Percentiles rank a stretch among this genome's conserved stretches.
Evolutionary conservation across 2,797 vertebrate genomes (phyloP).

Genomic region (Micropoecilia bifurca): DNA sequence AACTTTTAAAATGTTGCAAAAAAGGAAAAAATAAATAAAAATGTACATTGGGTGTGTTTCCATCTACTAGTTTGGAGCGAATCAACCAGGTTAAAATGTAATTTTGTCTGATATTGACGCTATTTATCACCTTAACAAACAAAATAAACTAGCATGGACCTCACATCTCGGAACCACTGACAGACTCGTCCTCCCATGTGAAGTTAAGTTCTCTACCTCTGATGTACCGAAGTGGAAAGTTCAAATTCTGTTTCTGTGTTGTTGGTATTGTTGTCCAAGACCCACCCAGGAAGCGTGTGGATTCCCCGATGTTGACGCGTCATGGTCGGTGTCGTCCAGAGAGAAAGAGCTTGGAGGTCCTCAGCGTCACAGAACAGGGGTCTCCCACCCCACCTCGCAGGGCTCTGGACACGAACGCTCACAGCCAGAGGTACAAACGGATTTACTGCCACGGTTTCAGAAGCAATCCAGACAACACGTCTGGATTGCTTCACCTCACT

Average conservation of each 20-base stretch:
- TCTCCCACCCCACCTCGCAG: conserved; percentile 90
- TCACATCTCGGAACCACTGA: no score
- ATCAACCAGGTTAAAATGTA: no score
- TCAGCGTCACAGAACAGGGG: conserved; percentile 91
- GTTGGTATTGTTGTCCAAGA: conserved; percentile 57
- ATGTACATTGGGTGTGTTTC: no score
- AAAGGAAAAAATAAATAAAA: no score
- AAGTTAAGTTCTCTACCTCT: no score
- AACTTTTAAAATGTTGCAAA: no score
- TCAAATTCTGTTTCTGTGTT: not conserved
- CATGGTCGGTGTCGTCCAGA: conserved; percentile 92
- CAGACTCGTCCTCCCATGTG: no score
- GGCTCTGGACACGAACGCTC: conserved; percentile 89
- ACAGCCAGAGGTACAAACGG: conserved; percentile 86
- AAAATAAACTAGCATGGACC: no score
- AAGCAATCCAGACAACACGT: not conserved
- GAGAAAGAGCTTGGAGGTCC: conserved; percentile 91
- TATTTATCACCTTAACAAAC: no score
- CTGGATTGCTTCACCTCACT: not conserved
- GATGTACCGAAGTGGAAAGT: not conserved
- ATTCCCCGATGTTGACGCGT: conserved; percentile 92
- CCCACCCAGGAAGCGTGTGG: conserved; percentile 88
- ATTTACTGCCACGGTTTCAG: not conserved
- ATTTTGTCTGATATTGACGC: no score
- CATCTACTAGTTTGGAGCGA: no score